Base-by-base conservation (phyloP, 2,797 vertebrate genomes). In the Sorex maritimensis region DNA sequence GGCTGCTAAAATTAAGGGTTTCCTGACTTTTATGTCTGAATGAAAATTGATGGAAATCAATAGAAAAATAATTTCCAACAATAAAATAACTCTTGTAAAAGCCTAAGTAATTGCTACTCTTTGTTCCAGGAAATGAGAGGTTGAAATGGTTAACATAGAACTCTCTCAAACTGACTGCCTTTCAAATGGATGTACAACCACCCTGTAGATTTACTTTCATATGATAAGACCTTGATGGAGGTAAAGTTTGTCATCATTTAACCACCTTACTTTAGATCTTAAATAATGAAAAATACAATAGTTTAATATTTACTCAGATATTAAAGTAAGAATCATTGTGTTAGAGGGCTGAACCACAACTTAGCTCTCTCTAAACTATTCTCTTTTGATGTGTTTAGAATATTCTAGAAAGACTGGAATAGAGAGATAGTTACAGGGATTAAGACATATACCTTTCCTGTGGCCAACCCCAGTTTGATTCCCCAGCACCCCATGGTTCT, bases 181-280 rank as follows among this genome's bases (percentile, higher is more conserved):
- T 80, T 83, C 71, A 86, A 21, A 30, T 81, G 44, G 52, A 14
- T 67, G 69, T 19, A 58, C 4, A 90, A 34, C 5, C 87, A 52
- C 34, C 79, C 5, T 46, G 11, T 0, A 41, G 69, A 93, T 91
- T 92, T 92, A 95, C 91, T 90, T 38, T 92, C 79, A 92, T 77
- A 81, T 1, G 38, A 15, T 7, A 65, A 38, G 23, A 94, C 84
- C 67, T 65, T 2, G 19, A 83, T 77, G 21, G 80, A 61, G 13
- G 28, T 1, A 55, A 97, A 91, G 8, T 85, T 90, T 89, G 86
- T 91, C 58, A 84, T 55, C 34, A 95, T 84, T 95, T 95, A 83
- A 86, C 26, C 0, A 34, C 34, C 80, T 82, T 3, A 80, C 8
- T 4, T 88, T 96, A 78, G 83, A 81, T 74, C 93, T 96, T 95